Percentiles rank a stretch among this genome's conserved stretches.
Conservation (phyloP, 2,113 vertebrate genomes). For the Chionis minor region DNA sequence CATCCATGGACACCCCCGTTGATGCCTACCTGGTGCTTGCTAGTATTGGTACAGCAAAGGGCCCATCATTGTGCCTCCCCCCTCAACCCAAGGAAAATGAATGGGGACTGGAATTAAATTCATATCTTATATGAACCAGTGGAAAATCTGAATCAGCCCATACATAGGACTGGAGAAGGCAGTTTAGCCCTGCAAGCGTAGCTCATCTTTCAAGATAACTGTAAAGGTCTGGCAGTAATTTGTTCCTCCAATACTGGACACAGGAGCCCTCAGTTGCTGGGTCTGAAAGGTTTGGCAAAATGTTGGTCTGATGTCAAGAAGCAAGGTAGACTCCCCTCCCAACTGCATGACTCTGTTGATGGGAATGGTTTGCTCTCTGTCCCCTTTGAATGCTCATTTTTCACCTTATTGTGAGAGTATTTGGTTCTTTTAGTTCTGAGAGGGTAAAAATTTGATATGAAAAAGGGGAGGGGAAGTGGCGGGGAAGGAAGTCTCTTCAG, state of each 20-base stretch:
- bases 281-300: not conserved
- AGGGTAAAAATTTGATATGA: not conserved
- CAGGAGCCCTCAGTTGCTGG: not conserved
- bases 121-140: not conserved
- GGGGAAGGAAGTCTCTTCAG: not conserved
- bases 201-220: not conserved
- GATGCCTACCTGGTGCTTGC: not conserved
- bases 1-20: not conserved
- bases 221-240: not conserved
- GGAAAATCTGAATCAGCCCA: not conserved
- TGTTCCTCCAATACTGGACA: not conserved
- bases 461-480: not conserved
- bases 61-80: rapidly evolving
- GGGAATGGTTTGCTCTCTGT: not conserved
- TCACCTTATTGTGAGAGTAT: not conserved
- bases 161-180: not conserved
- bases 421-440: not conserved
- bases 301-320: not conserved
- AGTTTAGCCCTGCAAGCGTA: not conserved
- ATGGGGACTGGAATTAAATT: not conserved
- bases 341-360: not conserved
- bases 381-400: not conserved
- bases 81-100: not conserved
- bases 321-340: not conserved
- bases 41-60: not conserved